These are phyloP conservation scores for Rapana venosa DNA, from an alignment of 2,888 invertebrate species.

Conservation along the genomic window DNA sequence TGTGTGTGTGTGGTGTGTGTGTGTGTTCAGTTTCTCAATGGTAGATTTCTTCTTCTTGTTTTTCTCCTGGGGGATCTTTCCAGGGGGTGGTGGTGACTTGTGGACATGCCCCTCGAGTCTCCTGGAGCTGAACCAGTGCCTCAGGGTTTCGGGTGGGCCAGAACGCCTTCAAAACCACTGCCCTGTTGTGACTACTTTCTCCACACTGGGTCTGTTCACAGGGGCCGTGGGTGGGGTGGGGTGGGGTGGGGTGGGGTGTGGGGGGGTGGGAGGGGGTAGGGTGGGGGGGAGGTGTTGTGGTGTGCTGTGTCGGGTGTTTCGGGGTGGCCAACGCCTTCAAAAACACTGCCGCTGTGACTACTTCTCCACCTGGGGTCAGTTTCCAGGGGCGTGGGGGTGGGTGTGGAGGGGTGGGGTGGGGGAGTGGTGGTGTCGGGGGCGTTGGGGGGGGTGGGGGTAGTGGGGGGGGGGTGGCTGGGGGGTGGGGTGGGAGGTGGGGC, in stretches of 20 bases:
- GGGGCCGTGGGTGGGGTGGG: too few relatives aligned
- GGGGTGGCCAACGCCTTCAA: conserved; percentile 91
- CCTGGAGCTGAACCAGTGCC: conserved; percentile 95
- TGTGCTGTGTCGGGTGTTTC: too few relatives aligned
- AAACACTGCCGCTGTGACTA: conserved; percentile 94
- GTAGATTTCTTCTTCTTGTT: too few relatives aligned
- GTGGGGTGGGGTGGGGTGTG: too few relatives aligned
- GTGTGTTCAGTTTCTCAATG: too few relatives aligned
- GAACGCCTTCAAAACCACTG: conserved; percentile 96
- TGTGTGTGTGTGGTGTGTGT: too few relatives aligned
- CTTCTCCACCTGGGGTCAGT: conserved; percentile 87
- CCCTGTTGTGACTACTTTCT: conserved; percentile 94
- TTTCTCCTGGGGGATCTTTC: neutral
- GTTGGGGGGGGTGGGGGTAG: too few relatives aligned
- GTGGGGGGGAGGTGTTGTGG: too few relatives aligned
- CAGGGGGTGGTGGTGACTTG: conserved; percentile 96
- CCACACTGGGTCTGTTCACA: conserved; percentile 85
- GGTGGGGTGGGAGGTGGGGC: neutral
- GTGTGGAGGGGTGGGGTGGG: neutral
- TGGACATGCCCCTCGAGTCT: conserved; percentile 93
- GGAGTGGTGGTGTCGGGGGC: neutral
- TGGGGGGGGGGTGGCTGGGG: too few relatives aligned
- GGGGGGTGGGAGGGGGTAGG: too few relatives aligned
- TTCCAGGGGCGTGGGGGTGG: neutral
- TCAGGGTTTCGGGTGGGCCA: conserved; percentile 83